These are phyloP conservation scores for Lampris incognitus DNA, from an alignment of 2,113 vertebrate species.

Conservation along the genomic window DNA sequence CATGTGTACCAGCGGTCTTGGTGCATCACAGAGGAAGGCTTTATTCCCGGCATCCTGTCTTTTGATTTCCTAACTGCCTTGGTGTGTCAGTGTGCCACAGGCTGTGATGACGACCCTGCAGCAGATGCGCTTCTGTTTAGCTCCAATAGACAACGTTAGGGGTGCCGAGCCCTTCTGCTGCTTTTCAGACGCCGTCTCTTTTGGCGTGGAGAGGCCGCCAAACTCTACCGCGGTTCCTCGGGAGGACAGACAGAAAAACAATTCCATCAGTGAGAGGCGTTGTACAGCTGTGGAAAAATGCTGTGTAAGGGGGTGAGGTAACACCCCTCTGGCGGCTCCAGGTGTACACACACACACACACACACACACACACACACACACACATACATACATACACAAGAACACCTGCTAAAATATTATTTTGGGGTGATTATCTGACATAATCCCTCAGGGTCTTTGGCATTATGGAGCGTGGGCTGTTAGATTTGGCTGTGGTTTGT, in stretches of 20 bases:
- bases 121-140: slow-evolving; percentile 56
- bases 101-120: slow-evolving; percentile 48
- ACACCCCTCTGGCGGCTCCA: slow-evolving; percentile 19
- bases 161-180: slow-evolving; percentile 56
- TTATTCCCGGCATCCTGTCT: slow-evolving; percentile 44
- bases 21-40: slow-evolving; percentile 20
- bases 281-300: slow-evolving; percentile 18
- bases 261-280: slow-evolving; percentile 22
- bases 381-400: neutral
- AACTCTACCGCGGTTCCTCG: slow-evolving; percentile 38
- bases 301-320: slow-evolving; percentile 29
- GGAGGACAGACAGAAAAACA: slow-evolving; percentile 28
- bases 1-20: slow-evolving; percentile 24
- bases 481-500: slow-evolving; percentile 5
- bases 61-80: slow-evolving; percentile 61
- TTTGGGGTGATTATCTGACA: slow-evolving; percentile 39
- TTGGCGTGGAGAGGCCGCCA: slow-evolving; percentile 7
- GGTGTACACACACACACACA: neutral
- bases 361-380: no score
- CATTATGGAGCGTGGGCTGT: neutral
- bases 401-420: slow-evolving; percentile 33
- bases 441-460: neutral
- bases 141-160: slow-evolving; percentile 55
- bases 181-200: slow-evolving; percentile 34
- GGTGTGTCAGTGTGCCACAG: slow-evolving; percentile 31